Evolutionary conservation across 2,888 invertebrate genomes (phyloP).

Genomic region (Tenthredo scrophulariae): DNA sequence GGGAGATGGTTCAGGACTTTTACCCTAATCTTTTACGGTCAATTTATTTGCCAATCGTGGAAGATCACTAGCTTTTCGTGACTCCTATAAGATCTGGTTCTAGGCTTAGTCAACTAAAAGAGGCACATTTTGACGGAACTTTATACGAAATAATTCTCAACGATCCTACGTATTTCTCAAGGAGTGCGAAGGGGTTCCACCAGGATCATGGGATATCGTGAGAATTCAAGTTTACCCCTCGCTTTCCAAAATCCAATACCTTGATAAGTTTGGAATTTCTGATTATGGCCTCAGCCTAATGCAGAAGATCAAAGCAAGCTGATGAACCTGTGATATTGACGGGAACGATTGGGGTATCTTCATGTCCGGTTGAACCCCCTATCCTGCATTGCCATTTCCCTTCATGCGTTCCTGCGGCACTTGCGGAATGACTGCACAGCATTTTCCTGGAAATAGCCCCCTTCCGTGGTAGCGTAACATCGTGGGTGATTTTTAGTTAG

Average conservation of each 20-base stretch:
- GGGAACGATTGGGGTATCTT: conserved; percentile 62
- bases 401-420: conserved; percentile 62
- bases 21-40: neutral
- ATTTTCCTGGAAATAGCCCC: conserved; percentile 69
- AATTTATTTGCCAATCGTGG: neutral
- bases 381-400: conserved; percentile 71
- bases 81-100: neutral
- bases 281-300: neutral
- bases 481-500: conserved; percentile 54
- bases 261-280: neutral
- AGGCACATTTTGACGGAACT: neutral
- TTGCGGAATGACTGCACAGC: conserved; percentile 63
- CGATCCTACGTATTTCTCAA: neutral
- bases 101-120: neutral
- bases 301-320: neutral
- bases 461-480: conserved; percentile 64
- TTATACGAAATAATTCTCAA: neutral
- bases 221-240: neutral
- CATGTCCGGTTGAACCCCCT: conserved; percentile 64
- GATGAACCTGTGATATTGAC: conserved; percentile 69
- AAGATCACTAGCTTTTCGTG: neutral
- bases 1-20: neutral
- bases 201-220: neutral
- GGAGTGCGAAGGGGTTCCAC: neutral
- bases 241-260: neutral